Evolutionary conservation across 2,113 vertebrate genomes (phyloP).

Genomic region (Tiliqua scincoides): DNA sequence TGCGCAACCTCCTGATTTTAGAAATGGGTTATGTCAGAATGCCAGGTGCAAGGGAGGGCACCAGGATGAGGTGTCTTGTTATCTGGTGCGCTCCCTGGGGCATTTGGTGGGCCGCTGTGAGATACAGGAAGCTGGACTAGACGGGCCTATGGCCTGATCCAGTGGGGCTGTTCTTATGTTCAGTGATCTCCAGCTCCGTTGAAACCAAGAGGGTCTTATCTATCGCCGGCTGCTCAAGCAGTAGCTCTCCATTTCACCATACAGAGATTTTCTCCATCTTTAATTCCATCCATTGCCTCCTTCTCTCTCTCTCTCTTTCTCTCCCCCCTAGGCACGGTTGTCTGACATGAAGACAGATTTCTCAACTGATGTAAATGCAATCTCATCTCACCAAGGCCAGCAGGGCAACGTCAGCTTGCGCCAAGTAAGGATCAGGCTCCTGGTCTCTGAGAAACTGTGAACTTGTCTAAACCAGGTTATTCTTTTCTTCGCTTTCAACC

Average conservation of each 20-base stretch:
- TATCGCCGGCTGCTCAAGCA: neutral
- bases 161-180: no score
- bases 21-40: no score
- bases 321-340: neutral
- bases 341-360: neutral
- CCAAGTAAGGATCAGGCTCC: neutral
- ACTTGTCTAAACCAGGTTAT: conserved; percentile 3
- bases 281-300: neutral
- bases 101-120: no score
- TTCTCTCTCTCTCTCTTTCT: neutral
- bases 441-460: conserved; percentile 5
- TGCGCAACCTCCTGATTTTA: no score
- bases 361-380: neutral
- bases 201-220: neutral
- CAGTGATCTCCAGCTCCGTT: neutral
- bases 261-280: neutral
- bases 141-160: no score
- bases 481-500: conserved; percentile 12
- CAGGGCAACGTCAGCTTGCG: neutral
- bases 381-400: neutral
- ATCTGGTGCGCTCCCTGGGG: no score
- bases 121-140: no score
- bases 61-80: no score
- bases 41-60: no score
- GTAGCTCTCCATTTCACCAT: neutral